phyloP scores from a whole-genome alignment of 2,888 invertebrate species.

The Operophtera brumata region DNA sequence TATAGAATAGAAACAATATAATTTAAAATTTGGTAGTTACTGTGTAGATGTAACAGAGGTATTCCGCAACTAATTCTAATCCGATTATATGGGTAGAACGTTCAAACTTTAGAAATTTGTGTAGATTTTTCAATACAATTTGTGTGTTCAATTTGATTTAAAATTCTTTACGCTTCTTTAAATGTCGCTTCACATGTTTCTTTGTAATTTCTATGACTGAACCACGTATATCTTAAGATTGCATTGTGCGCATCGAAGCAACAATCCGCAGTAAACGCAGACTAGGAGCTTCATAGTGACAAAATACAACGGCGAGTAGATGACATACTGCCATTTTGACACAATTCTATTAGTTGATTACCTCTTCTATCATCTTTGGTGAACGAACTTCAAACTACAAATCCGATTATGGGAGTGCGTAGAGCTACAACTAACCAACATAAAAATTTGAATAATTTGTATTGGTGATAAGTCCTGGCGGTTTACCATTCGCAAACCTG shows the following conservation, averaged over 20 bases:
- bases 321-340: no score
- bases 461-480: constrained; percentile 71
- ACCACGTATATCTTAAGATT: constrained; percentile 45
- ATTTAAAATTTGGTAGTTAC: constrained; percentile 55
- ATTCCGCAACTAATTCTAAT: constrained; percentile 55
- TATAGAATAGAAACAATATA: constrained; percentile 60
- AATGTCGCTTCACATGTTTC: constrained; percentile 72
- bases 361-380: no score
- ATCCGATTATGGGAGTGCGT: constrained; percentile 50
- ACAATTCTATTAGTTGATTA: no score
- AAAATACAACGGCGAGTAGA: constrained; percentile 22
- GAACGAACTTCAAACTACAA: constrained; percentile 67
- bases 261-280: constrained; percentile 44
- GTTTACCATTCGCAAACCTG: constrained; percentile 65
- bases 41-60: constrained; percentile 61
- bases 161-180: constrained; percentile 63
- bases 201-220: constrained; percentile 67
- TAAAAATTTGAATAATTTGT: constrained; percentile 76
- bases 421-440: constrained; percentile 52
- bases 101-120: constrained; percentile 52
- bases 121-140: constrained; percentile 46
- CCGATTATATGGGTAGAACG: constrained; percentile 60
- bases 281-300: constrained; percentile 46
- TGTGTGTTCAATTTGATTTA: constrained; percentile 55
- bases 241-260: constrained; percentile 34